Evolutionary conservation across 2,888 invertebrate species (phyloP), one percentile per base, ranked within the genome.

Genomic region (Oegoconia quadripuncta): DNA sequence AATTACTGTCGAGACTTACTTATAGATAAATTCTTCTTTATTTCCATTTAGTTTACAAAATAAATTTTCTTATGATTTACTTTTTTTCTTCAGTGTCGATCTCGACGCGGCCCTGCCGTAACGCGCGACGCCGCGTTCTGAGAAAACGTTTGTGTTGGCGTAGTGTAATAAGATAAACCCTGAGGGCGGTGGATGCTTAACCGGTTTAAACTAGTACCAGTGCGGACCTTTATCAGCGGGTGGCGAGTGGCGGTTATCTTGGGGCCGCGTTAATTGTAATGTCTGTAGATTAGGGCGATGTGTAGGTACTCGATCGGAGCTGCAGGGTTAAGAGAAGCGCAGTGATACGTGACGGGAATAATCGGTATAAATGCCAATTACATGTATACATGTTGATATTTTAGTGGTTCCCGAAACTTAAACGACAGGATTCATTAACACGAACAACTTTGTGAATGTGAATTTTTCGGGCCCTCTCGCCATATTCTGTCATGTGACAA

Each of bases 191-290:
- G 59, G 79, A 69, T 76, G 75, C 80, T 82, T 81, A 84, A 82
- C 81, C 82, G 74, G 83, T 86, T 84, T 80, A 84, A 80, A 80
- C 82, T 76, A 74, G 77, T 74, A 66, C 69, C 65, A 64, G 66
- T 62, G 60, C 59, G 72, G 82, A 80, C 82, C 81, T 81, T 73
- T 79, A 80, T 80, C 83, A 78, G 78, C 76, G 84, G 84, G 81
- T 79, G 81, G 83, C 83, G 84, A 84, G 74, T 78, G 78, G 60
- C 67, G 86, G 84, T 86, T 84, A 86, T 84, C 84, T 79, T 55
- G 71, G 73, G 75, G 73, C 73, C 64, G 80, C 86, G 87, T 84
- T 87, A 86, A 87, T 87, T 86, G 87, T 87, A 83, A 86, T 84
- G 77, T 82, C 65, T 64, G 60, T 63, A 84, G 87, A 87, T 87